Evolutionary conservation across 1,140 invertebrate genomes (phyloP), one percentile per base, ranked within the genome.

Genomic region (Drosophila pectinifera): DNA sequence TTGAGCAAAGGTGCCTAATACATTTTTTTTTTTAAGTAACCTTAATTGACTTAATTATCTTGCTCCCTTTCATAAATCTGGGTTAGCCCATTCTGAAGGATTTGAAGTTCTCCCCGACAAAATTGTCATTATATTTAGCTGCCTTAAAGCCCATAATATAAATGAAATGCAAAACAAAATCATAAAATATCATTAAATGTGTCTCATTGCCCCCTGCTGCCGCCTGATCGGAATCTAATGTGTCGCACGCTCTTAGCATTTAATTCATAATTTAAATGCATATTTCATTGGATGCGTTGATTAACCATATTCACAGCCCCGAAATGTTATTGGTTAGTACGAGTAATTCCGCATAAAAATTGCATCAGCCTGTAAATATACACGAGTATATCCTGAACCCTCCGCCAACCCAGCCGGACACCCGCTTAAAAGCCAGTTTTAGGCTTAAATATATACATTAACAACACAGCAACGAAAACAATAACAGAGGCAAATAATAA

Each of bases 211-310:
- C 74, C 82, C 69, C 61, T 77, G 46, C 18, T 20, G 57, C 73
- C 38, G 31, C 42, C 20, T 56, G 64, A 72, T 54, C 46, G 46
- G 16, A 39, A 55, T 53, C 74, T 78, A 85, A 85, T 84, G 78
- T 80, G 42, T 54, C 57, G 53, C 78, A 79, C 63, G 83, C 80
- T 65, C 63, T 84, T 73, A 53, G 58, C 62, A 89, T 86, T 88
- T 88, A 86, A 82, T 74, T 79, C 75, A 88, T 82, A 83, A 86
- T 83, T 86, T 83, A 86, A 88, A 88, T 88, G 83, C 83, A 88
- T 73, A 77, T 82, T 55, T 76, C 57, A 63, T 64, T 67, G 68
- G 53, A 57, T 65, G 56, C 55, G 56, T 63, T 82, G 79, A 81
- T 81, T 82, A 78, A 77, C 41, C 72, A 59, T 75, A 53, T 80